Evolutionary conservation across 2,888 invertebrate species (phyloP).

Genomic region (Lycophotia porphyrea): DNA sequence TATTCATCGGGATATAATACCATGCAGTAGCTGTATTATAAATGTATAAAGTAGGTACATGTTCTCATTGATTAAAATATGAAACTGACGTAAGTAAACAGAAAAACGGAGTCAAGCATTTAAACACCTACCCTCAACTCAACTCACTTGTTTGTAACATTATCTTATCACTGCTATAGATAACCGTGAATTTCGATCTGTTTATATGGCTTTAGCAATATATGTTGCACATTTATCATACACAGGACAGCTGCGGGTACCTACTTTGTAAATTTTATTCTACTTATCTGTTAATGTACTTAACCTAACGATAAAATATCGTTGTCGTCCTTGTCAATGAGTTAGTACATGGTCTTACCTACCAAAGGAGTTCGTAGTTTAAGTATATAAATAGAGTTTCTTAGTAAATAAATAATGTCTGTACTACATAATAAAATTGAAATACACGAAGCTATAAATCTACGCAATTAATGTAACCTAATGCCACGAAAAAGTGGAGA

Average conservation of each 20-base stretch:
- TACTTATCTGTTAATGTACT: conserved; percentile 11
- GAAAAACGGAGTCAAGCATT: conserved; percentile 11
- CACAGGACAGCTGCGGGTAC: conserved; percentile 10
- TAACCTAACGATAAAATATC: conserved; percentile 14
- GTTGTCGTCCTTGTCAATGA: conserved; percentile 1
- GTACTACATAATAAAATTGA: neutral
- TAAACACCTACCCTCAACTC: conserved; percentile 53
- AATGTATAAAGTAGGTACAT: neutral
- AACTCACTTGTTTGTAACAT: conserved; percentile 26
- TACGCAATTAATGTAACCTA: conserved; percentile 8
- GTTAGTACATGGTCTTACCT: neutral
- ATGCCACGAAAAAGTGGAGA: neutral
- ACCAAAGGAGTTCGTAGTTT: neutral
- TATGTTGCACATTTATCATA: conserved; percentile 24
- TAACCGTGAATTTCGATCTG: conserved; percentile 48
- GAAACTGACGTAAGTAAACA: conserved; percentile 5
- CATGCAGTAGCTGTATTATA: neutral
- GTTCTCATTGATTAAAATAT: neutral
- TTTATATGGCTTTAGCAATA: conserved; percentile 32
- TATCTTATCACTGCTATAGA: conserved; percentile 63
- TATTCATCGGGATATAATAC: neutral
- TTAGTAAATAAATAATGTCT: neutral
- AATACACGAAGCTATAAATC: neutral
- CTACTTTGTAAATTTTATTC: conserved; percentile 14
- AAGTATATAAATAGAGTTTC: neutral